A percentile compares a stretch with the other conserved stretches of the same genome.
Conservation (phyloP, 2,113 vertebrate genomes). For the Aldabrachelys gigantea region DNA sequence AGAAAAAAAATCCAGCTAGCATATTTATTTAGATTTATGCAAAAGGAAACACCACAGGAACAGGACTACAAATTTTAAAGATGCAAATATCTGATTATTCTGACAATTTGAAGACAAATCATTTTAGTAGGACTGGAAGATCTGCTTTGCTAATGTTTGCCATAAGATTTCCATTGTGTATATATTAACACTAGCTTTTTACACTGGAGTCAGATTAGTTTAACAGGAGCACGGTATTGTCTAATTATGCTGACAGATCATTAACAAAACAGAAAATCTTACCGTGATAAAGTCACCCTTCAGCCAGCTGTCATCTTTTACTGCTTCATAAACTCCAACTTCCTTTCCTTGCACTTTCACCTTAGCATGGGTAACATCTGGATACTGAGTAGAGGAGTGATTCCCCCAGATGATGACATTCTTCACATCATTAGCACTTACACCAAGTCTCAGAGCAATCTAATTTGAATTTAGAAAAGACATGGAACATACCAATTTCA, state of each 20-base stretch:
- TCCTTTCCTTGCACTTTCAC: constrained; percentile 87
- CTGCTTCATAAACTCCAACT: constrained; percentile 85
- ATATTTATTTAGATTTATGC: background rate
- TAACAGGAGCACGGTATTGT: background rate
- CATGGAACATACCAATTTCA: background rate
- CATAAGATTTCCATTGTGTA: background rate
- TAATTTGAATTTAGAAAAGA: constrained; percentile 67
- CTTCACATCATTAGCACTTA: constrained; percentile 89
- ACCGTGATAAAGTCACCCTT: constrained; percentile 93
- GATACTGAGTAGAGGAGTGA: constrained; percentile 98
- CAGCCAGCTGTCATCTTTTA: constrained; percentile 94
- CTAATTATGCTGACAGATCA: background rate
- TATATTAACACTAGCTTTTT: background rate
- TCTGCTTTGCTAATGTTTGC: background rate
- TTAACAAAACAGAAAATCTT: constrained; percentile 58
- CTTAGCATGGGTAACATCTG: constrained; percentile 91
- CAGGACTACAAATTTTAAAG: background rate
- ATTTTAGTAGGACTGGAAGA: background rate
- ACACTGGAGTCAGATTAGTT: background rate
- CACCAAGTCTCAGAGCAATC: constrained; percentile 92
- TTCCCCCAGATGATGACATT: constrained; percentile 99
- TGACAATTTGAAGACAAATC: background rate
- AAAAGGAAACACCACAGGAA: background rate
- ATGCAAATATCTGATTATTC: background rate
- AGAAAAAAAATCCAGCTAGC: background rate